Percentiles rank a stretch among this genome's conserved stretches.
These are phyloP conservation scores for Perca schrenkii DNA, from an alignment of 2,113 vertebrate species.

Conservation along the genomic window DNA sequence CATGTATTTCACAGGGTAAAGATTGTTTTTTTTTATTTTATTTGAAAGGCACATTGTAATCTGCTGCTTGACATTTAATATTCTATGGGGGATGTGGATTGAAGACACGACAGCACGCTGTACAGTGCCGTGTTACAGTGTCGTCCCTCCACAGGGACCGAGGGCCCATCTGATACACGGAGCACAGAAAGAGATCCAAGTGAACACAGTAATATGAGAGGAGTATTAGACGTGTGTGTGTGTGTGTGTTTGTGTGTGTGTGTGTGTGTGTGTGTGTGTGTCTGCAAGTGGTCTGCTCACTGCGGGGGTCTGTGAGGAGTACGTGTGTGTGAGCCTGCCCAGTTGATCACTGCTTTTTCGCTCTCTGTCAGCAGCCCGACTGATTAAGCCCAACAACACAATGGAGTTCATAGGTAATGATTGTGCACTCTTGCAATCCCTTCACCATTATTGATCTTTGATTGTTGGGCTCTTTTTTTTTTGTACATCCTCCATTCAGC, in stretches of 20 bases:
- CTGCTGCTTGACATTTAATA: slow-evolving; percentile 77
- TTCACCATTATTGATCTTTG: slow-evolving; percentile 87
- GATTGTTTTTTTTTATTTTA: slow-evolving; percentile 35
- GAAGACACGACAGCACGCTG: slow-evolving; percentile 70
- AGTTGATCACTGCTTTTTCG: slow-evolving; percentile 74
- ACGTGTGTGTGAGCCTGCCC: slow-evolving; percentile 62
- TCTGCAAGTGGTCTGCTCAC: slow-evolving; percentile 44
- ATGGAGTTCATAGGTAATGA: slow-evolving; percentile 86
- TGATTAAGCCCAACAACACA: slow-evolving; percentile 84
- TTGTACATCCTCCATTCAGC: slow-evolving; percentile 75
- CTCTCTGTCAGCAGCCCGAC: slow-evolving; percentile 80
- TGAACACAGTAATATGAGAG: slow-evolving; percentile 82
- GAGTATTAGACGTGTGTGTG: slow-evolving; percentile 53
- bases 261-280: slow-evolving; percentile 44
- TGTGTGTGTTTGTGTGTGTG: slow-evolving; percentile 49
- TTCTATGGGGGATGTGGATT: slow-evolving; percentile 77
- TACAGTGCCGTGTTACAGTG: slow-evolving; percentile 79
- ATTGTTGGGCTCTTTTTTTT: slow-evolving; percentile 74
- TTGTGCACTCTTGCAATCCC: slow-evolving; percentile 86
- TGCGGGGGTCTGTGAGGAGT: slow-evolving; percentile 67
- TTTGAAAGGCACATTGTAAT: slow-evolving; percentile 67
- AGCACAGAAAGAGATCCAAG: slow-evolving; percentile 78
- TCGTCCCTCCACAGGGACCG: slow-evolving; percentile 75
- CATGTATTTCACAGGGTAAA: slow-evolving; percentile 15
- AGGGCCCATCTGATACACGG: slow-evolving; percentile 77